A percentile compares a stretch with the other conserved stretches of the same genome.
Evolutionary conservation across 2,888 invertebrate species (phyloP).

Genomic region (Melinaea menophilus): DNA sequence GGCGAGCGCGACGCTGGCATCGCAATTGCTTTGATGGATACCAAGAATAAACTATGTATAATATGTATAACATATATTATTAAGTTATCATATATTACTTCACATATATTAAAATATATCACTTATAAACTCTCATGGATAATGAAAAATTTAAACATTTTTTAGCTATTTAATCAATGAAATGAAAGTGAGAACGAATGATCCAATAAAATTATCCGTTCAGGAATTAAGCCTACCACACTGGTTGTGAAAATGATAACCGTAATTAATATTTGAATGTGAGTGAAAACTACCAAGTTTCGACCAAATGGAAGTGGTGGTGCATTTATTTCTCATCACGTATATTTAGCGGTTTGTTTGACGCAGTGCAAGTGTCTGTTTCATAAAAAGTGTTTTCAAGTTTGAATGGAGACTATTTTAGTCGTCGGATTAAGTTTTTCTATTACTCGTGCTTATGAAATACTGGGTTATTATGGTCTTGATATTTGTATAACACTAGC

Average conservation of each 20-base stretch:
- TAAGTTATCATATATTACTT: no score
- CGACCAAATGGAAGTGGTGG: background rate
- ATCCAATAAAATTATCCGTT: no score
- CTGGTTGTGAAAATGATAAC: no score
- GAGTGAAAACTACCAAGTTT: background rate
- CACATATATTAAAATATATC: no score
- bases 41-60: background rate
- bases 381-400: conserved; percentile 1
- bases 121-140: no score
- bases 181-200: no score
- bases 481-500: background rate
- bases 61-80: no score
- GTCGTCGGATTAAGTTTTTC: background rate
- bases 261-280: no score
- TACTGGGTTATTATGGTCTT: background rate
- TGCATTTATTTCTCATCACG: background rate
- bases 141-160: no score
- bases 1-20: conserved; percentile 35
- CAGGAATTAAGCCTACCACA: no score
- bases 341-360: background rate
- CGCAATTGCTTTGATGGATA: conserved; percentile 38
- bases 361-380: background rate
- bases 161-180: no score
- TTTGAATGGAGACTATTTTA: conserved; percentile 2
- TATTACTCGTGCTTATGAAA: background rate